Percentiles rank a stretch among this genome's conserved stretches.
Evolutionary conservation across 2,113 vertebrate genomes (phyloP).

Genomic region (Dendrocopos noguchii): DNA sequence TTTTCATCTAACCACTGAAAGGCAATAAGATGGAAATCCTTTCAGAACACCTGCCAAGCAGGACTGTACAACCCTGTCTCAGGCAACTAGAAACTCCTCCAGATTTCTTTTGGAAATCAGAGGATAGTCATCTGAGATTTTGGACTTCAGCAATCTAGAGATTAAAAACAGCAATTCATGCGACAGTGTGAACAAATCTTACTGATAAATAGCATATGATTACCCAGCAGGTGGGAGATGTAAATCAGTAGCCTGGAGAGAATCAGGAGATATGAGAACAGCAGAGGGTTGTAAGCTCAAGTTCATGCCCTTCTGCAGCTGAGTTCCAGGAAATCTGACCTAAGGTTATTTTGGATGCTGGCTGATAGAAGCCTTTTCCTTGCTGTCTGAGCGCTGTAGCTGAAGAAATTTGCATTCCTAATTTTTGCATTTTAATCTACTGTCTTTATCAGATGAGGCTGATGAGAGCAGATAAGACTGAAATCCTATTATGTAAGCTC

Average conservation of each 20-base stretch:
- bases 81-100: not conserved
- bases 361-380: slow-evolving; percentile 10
- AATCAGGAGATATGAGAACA: not conserved
- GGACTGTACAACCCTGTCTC: not conserved
- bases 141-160: not conserved
- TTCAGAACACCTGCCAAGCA: not conserved
- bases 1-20: not conserved
- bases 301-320: not conserved
- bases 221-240: slow-evolving; percentile 44
- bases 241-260: slow-evolving; percentile 45
- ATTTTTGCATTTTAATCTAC: not conserved
- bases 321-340: slow-evolving; percentile 17
- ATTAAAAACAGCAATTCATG: not conserved
- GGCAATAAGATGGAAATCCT: not conserved
- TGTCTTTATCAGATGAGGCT: not conserved
- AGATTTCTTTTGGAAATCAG: not conserved
- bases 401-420: slow-evolving; percentile 1
- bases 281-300: not conserved
- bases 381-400: not conserved
- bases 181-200: not conserved
- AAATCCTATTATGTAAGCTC: not conserved
- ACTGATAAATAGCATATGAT: not conserved
- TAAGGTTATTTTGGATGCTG: slow-evolving; percentile 44
- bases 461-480: not conserved
- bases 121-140: not conserved